These are phyloP conservation scores for Martes martes DNA, from an alignment of 2,113 vertebrate genomes.

Conservation along the genomic window DNA sequence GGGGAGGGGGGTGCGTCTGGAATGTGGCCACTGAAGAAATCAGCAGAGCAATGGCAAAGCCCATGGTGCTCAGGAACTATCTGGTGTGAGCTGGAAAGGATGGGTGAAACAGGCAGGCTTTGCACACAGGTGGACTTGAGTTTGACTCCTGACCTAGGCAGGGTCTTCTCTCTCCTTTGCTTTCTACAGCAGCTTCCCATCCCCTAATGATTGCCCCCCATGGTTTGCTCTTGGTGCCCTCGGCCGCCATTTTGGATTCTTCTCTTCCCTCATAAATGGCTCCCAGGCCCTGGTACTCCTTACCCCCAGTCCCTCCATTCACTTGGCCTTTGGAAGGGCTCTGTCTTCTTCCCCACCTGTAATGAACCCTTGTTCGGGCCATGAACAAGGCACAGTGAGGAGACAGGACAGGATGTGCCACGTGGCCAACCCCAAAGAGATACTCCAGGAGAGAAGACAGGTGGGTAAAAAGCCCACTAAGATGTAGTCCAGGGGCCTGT, in stretches of 20 bases:
- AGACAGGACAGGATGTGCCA: neutral
- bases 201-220: too few species aligned
- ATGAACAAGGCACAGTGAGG: neutral
- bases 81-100: neutral
- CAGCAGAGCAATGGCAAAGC: rapidly evolving
- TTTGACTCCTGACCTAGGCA: neutral
- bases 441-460: neutral
- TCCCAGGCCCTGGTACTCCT: neutral
- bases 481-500: neutral
- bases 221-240: neutral
- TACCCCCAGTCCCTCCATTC: too few species aligned
- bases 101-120: neutral
- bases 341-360: neutral
- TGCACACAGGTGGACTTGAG: neutral
- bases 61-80: rapidly evolving
- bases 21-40: neutral
- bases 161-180: neutral
- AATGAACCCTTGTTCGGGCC: neutral
- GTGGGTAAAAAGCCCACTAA: neutral
- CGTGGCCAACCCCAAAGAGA: neutral
- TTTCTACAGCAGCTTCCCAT: neutral
- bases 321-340: too few species aligned
- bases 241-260: neutral
- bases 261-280: neutral
- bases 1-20: neutral